Conservation (phyloP, 2,113 vertebrate species). For the Malurus melanocephalus region DNA sequence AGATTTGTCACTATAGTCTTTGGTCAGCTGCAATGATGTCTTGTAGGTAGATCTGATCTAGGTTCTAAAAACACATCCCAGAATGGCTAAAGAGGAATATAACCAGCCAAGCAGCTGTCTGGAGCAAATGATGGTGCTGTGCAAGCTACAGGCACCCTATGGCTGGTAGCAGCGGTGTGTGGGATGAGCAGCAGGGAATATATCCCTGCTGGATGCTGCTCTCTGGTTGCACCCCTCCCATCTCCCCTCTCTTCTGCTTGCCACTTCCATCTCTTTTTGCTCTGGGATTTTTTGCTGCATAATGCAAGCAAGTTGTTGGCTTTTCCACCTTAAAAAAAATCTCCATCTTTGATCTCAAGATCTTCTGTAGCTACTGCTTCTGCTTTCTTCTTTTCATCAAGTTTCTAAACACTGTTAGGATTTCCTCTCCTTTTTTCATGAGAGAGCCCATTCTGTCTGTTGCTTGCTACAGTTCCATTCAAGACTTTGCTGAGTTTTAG, state of each 20-base stretch:
- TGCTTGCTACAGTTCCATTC: neutral
- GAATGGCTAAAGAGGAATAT: neutral
- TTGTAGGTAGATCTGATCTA: neutral
- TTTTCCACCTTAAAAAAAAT: neutral
- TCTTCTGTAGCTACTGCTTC: neutral
- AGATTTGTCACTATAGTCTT: neutral
- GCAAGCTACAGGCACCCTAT: neutral
- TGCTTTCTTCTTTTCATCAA: neutral
- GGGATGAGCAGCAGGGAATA: neutral
- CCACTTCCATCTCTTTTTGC: neutral
- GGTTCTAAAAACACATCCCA: neutral
- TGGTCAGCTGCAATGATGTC: neutral
- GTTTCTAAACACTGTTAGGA: neutral
- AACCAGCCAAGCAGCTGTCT: neutral
- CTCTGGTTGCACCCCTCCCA: neutral
- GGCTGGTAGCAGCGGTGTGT: neutral
- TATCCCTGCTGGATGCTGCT: neutral
- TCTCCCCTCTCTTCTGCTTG: neutral
- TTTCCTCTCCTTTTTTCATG: neutral
- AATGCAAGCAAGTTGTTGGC: neutral
- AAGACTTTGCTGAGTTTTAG: neutral
- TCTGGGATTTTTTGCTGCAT: neutral
- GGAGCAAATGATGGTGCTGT: neutral
- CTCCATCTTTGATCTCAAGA: neutral
- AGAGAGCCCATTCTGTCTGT: neutral